A percentile compares a stretch with the other conserved stretches of the same genome.
phyloP scores from a whole-genome alignment of 2,113 vertebrate genomes.

The Cyanoderma ruficeps region DNA sequence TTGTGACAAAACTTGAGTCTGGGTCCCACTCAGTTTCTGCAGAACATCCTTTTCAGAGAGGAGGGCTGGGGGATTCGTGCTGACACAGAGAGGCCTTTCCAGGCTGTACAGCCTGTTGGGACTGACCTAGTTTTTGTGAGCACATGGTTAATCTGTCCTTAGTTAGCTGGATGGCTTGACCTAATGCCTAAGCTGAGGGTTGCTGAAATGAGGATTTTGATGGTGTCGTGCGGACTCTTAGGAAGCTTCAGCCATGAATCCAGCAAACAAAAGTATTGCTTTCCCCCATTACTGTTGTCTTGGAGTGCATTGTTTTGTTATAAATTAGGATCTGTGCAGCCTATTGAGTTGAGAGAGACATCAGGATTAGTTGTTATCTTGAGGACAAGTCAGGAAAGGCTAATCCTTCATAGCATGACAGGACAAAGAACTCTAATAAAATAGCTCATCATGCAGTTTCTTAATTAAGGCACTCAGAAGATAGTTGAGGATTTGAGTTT shows the following conservation, averaged over 20 bases:
- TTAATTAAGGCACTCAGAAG: background rate
- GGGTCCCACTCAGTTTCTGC: background rate
- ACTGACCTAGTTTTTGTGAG: conserved; percentile 31
- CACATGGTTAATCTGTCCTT: conserved; percentile 11
- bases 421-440: conserved; percentile 30
- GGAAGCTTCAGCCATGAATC: background rate
- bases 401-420: conserved; percentile 23
- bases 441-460: background rate
- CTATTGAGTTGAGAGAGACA: background rate
- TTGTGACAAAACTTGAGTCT: background rate
- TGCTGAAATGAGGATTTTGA: background rate
- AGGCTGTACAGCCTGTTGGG: background rate
- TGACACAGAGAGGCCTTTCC: background rate
- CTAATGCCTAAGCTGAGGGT: background rate
- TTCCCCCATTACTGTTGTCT: background rate
- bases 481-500: background rate
- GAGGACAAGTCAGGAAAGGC: background rate
- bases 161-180: conserved; percentile 3
- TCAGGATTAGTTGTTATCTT: conserved; percentile 15
- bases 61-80: background rate
- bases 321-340: background rate
- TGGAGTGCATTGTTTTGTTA: background rate
- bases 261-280: background rate
- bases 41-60: background rate
- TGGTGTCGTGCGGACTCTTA: background rate